These are phyloP conservation scores for Harlomillsia oculata DNA, from an alignment of 1,140 invertebrate species.

Conservation along the genomic window DNA sequence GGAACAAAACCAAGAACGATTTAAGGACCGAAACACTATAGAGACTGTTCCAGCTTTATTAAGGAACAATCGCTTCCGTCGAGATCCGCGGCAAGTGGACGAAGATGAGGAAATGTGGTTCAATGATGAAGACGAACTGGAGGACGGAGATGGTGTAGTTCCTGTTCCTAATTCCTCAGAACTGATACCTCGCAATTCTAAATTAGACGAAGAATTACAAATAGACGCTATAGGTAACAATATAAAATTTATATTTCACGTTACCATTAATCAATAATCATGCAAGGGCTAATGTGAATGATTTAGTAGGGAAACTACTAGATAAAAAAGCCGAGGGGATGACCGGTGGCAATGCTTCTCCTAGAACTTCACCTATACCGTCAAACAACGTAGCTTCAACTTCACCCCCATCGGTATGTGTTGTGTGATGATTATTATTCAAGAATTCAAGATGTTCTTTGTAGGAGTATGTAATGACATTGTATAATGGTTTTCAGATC, in stretches of 20 bases:
- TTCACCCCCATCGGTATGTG: conserved; percentile 36
- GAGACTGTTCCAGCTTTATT: conserved; percentile 61
- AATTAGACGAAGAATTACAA: too few relatives aligned
- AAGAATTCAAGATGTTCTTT: not conserved
- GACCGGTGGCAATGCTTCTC: conserved; percentile 31
- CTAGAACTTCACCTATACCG: conserved; percentile 44
- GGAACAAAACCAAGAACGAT: conserved; percentile 86
- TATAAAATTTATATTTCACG: not conserved
- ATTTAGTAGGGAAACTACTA: conserved; percentile 47
- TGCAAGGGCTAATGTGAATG: not conserved
- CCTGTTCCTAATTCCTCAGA: conserved; percentile 42
- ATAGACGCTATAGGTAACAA: conserved; percentile 50
- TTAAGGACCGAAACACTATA: conserved; percentile 56
- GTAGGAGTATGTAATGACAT: conserved; percentile 6
- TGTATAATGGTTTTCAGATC: conserved; percentile 45
- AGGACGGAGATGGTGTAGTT: conserved; percentile 56
- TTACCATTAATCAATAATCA: not conserved
- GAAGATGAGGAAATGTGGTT: conserved; percentile 99
- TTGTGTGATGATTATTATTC: not conserved
- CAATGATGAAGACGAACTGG: conserved; percentile 90
- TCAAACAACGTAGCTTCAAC: conserved; percentile 38
- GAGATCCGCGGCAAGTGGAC: conserved; percentile 83
- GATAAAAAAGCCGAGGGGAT: conserved; percentile 50
- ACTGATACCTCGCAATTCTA: conserved; percentile 43
- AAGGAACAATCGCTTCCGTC: conserved; percentile 62